Base-by-base conservation (phyloP, 2,888 invertebrate species). In the Netelia virgata region DNA sequence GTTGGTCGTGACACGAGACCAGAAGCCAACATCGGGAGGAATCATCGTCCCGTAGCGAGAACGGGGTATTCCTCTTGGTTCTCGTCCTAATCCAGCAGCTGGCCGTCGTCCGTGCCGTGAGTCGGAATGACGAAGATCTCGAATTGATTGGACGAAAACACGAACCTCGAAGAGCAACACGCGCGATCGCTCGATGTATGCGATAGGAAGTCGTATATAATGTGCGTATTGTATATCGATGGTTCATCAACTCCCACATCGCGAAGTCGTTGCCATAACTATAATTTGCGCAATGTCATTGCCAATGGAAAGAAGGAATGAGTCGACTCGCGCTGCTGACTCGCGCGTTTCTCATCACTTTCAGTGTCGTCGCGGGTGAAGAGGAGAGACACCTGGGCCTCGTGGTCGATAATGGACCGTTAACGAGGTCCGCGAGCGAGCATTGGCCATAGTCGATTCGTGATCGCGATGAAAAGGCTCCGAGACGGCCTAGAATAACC, bases 201-300 rank as follows among this genome's bases (percentile, higher is more conserved):
- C 14, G 16, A 18, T 18, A 77, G 55, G 14, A 50, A 53, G 41
- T 6, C 28, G 18, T 68, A 50, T 47, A 36, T 20, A 3, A 14
- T 57, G 36, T n/a, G 36, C 11, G 20, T 72, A 16, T 28, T 47
- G 43, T 43, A 59, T 16, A 59, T 43, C 59, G 47, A 18, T 36
- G 50, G 53, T 55, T 63, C 73, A 80, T 72, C 72, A 74, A 68
- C 76, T 81, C 80, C 76, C 73, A 78, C 84, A 79, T 78, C 78
- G 85, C 81, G 77, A 75, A 74, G 83, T 63, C 68, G 69, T 81
- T 64, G 76, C 80, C 85, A 79, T 86, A 85, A 85, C 85, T 77
- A 86, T 87, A 86, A 89, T 89, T 36, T 88, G 79, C 84, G 87
- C 87, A 85, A 63, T 86, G 90, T 90, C 88, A 88, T 81, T 79